A percentile compares a stretch with the other conserved stretches of the same genome.
These are phyloP conservation scores for Bufo gargarizans DNA, from an alignment of 2,113 vertebrate genomes.

Conservation along the genomic window DNA sequence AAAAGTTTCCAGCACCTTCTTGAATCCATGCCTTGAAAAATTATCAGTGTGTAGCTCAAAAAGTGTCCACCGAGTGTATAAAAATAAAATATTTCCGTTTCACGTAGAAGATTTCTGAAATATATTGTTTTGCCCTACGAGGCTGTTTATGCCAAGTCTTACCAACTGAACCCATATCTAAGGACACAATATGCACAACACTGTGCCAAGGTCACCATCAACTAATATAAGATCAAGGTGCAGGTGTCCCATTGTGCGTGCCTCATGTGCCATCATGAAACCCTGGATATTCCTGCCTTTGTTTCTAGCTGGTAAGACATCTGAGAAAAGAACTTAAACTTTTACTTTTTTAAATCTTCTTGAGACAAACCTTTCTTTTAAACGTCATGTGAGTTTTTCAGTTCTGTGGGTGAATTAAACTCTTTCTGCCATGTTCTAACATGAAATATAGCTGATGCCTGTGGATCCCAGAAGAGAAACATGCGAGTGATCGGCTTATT, in stretches of 20 bases:
- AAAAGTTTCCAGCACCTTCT: neutral
- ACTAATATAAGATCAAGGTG: neutral
- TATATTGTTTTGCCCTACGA: neutral
- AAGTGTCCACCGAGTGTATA: neutral
- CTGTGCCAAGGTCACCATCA: conserved; percentile 15
- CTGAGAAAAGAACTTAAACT: neutral
- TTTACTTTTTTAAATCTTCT: neutral
- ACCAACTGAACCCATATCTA: neutral
- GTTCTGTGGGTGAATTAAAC: too few species aligned
- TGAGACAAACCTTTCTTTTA: neutral
- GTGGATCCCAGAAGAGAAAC: too few species aligned
- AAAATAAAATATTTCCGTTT: neutral
- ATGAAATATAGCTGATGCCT: too few species aligned
- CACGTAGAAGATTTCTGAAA: neutral
- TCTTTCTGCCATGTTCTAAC: too few species aligned
- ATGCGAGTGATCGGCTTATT: too few species aligned
- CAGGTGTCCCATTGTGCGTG: neutral
- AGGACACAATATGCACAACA: neutral
- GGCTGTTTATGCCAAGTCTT: neutral
- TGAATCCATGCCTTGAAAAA: too few species aligned
- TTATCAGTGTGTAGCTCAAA: neutral
- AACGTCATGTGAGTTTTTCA: too few species aligned
- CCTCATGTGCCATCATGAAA: conserved; percentile 21
- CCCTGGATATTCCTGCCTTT: neutral
- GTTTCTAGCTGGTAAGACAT: conserved; percentile 35